Percentiles rank a stretch among this genome's conserved stretches.
These are phyloP conservation scores for Trogon melanurus DNA, from an alignment of 2,113 vertebrate species.

Conservation along the genomic window DNA sequence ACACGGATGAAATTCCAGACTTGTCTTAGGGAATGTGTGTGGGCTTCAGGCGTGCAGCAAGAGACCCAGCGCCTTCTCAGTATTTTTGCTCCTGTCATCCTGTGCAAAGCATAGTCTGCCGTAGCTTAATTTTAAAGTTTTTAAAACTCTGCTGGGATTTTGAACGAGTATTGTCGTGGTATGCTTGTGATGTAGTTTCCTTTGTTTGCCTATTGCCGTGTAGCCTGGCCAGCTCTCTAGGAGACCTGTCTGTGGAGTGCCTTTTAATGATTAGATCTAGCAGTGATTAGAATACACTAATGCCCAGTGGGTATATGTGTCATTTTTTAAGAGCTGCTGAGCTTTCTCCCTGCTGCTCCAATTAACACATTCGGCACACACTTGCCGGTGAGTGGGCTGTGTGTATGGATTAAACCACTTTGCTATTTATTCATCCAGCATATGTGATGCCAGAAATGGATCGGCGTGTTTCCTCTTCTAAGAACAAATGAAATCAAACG, in stretches of 20 bases:
- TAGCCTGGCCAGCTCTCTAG: conserved; percentile 23
- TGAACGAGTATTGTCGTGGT: neutral
- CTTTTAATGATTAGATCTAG: conserved; percentile 76
- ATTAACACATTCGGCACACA: conserved; percentile 75
- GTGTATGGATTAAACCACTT: conserved; percentile 79
- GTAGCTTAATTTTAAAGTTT: neutral
- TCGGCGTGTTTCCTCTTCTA: neutral
- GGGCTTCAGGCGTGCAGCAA: neutral
- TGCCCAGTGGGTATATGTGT: conserved; percentile 79
- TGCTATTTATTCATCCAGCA: conserved; percentile 41
- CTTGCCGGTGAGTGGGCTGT: conserved; percentile 74
- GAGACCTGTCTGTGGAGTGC: conserved; percentile 57
- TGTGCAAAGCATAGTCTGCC: neutral
- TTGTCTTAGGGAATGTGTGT: conserved; percentile 21
- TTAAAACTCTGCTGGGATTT: conserved; percentile 31
- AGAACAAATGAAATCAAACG: neutral
- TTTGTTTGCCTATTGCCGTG: conserved; percentile 60
- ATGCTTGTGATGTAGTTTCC: neutral
- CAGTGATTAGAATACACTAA: conserved; percentile 74
- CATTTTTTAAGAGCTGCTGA: conserved; percentile 81
- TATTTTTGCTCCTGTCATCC: neutral
- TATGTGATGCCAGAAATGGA: conserved; percentile 15
- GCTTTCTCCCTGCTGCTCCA: conserved; percentile 79
- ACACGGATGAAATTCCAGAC: conserved; percentile 20
- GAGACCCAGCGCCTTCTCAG: neutral